Percentiles rank a stretch among this genome's conserved stretches.
Evolutionary conservation across 2,113 vertebrate genomes (phyloP).

Genomic region (Paedocypris sp.): DNA sequence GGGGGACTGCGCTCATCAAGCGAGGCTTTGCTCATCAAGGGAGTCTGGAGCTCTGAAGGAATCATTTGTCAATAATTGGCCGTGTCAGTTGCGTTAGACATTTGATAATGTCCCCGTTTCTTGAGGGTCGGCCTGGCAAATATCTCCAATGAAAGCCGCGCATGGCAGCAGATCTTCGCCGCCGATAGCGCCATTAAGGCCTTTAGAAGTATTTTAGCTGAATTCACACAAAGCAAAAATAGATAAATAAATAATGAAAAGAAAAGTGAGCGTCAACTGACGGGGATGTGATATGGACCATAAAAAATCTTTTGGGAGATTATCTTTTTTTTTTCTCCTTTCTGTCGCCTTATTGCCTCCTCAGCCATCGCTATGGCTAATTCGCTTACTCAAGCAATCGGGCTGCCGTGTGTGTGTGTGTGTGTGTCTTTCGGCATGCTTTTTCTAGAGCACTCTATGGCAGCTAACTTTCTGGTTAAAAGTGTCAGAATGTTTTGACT

Average conservation of each 20-base stretch:
- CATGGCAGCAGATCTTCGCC: slow-evolving; percentile 61
- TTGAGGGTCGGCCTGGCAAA: slow-evolving; percentile 46
- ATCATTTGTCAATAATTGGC: slow-evolving; percentile 72
- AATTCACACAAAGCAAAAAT: slow-evolving; percentile 71
- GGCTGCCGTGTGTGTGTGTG: slow-evolving; percentile 35
- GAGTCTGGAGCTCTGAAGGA: slow-evolving; percentile 46
- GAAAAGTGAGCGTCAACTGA: slow-evolving; percentile 63
- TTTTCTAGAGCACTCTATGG: slow-evolving; percentile 40
- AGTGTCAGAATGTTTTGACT: too few species aligned
- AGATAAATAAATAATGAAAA: slow-evolving; percentile 72
- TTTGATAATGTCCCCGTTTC: slow-evolving; percentile 54
- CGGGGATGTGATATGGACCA: slow-evolving; percentile 63
- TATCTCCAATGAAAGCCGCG: slow-evolving; percentile 54
- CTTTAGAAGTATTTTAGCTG: slow-evolving; percentile 73
- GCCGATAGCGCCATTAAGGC: slow-evolving; percentile 61
- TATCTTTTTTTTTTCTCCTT: slow-evolving; percentile 50
- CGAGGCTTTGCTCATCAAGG: slow-evolving; percentile 41
- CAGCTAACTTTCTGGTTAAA: neutral
- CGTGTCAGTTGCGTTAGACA: slow-evolving; percentile 62
- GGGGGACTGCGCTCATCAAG: slow-evolving; percentile 28
- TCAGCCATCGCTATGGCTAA: slow-evolving; percentile 55
- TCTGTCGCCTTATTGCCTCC: slow-evolving; percentile 59
- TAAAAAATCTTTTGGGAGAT: slow-evolving; percentile 65
- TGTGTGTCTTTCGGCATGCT: slow-evolving; percentile 33
- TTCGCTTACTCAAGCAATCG: slow-evolving; percentile 65